Percentiles rank a stretch among this genome's conserved stretches.
Evolutionary conservation across 2,797 vertebrate species (phyloP).

Genomic region (Gambusia yucatana): DNA sequence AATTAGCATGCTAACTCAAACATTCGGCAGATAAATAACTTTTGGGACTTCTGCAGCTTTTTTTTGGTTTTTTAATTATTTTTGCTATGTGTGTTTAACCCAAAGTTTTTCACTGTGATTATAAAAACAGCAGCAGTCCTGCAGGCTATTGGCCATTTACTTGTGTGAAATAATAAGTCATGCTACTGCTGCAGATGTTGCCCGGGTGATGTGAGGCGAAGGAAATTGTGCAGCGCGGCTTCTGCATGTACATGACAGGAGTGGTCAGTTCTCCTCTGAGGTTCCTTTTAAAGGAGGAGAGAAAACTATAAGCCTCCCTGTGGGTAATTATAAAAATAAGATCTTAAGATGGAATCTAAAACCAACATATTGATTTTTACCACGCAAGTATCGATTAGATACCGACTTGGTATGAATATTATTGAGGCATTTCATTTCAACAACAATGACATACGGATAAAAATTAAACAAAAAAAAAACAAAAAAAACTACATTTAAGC

Average conservation of each 20-base stretch:
- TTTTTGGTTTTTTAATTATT: not conserved
- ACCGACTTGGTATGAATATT: too few relatives aligned
- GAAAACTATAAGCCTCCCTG: not conserved
- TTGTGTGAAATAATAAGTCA: not conserved
- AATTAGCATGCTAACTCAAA: not conserved
- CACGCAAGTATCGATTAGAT: too few relatives aligned
- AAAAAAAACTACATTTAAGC: too few relatives aligned
- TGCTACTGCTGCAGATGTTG: slow-evolving; percentile 14
- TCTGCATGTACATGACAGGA: slow-evolving; percentile 9
- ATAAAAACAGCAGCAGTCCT: not conserved
- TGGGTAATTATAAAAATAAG: not conserved
- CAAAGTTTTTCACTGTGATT: not conserved
- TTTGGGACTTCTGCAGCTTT: not conserved
- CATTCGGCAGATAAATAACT: not conserved
- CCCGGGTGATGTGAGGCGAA: slow-evolving; percentile 9
- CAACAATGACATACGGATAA: not conserved
- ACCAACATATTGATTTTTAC: too few relatives aligned
- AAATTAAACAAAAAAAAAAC: not conserved
- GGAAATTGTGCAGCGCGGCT: slow-evolving; percentile 15
- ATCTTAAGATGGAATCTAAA: too few relatives aligned
- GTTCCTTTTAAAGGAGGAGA: not conserved
- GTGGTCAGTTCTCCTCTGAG: not conserved
- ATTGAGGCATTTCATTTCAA: not conserved
- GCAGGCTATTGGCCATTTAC: not conserved
- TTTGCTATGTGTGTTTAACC: not conserved